These are phyloP conservation scores for Oscheius onirici DNA, from an alignment of 2,888 invertebrate species.

Conservation along the genomic window DNA sequence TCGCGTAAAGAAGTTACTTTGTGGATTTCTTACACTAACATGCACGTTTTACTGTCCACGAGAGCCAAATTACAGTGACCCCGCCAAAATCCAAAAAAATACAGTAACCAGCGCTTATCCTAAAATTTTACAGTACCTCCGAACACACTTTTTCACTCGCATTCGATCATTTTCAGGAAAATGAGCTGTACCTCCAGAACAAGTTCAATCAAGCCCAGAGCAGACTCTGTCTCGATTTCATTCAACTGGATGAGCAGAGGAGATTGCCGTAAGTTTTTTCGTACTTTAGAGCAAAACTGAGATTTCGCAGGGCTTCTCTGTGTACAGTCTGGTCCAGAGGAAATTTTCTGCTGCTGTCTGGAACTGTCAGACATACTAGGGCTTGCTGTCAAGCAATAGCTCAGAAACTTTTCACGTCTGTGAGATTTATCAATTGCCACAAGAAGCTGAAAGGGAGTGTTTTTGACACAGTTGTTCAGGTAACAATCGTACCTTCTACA, in stretches of 20 bases:
- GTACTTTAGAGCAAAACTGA: not conserved
- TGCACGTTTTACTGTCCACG: too few species aligned
- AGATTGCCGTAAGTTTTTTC: conserved; percentile 34
- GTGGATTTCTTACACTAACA: too few species aligned
- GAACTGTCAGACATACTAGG: conserved; percentile 40
- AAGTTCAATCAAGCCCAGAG: conserved; percentile 36
- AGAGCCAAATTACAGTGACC: too few species aligned
- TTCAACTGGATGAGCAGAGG: conserved; percentile 35
- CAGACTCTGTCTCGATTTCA: conserved; percentile 42
- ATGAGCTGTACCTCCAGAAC: conserved; percentile 43
- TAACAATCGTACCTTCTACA: conserved; percentile 24
- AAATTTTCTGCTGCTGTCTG: conserved; percentile 53
- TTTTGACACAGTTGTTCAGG: conserved; percentile 40
- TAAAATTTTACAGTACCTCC: too few species aligned
- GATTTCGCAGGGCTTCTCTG: conserved; percentile 40
- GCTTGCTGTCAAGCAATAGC: conserved; percentile 28
- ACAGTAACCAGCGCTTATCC: too few species aligned
- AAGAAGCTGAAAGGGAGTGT: conserved; percentile 40
- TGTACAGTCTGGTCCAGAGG: conserved; percentile 57
- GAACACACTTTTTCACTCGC: not conserved
- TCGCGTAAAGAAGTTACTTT: too few species aligned
- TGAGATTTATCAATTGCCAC: conserved; percentile 61
- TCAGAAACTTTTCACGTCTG: conserved; percentile 46
- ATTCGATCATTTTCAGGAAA: conserved; percentile 37
- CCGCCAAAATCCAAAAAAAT: too few species aligned